A percentile compares a stretch with the other conserved stretches of the same genome.
Conservation (phyloP, 2,888 invertebrate species). For the Papilio gigon region DNA sequence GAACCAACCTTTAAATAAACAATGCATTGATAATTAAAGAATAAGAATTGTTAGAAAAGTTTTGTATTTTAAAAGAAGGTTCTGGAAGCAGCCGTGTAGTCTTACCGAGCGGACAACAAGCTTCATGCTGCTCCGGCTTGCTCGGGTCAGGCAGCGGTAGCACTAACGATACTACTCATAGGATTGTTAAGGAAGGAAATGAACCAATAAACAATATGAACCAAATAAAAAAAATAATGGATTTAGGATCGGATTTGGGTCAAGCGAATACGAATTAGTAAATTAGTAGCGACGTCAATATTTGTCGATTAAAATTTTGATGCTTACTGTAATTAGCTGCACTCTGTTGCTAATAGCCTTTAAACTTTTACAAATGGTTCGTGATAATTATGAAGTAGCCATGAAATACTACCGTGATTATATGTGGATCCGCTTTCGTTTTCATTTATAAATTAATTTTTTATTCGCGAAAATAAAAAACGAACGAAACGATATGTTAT, state of each 20-base stretch:
- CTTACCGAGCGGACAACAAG: conserved; percentile 94
- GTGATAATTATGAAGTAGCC: conserved; percentile 45
- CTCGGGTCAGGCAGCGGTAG: conserved; percentile 93
- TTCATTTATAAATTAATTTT: conserved; percentile 14
- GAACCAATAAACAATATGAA: conserved; percentile 71
- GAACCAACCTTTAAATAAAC: conserved; percentile 57
- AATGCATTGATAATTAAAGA: conserved; percentile 30
- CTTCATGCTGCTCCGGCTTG: conserved; percentile 94
- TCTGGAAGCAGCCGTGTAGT: conserved; percentile 54
- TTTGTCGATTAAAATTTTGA: conserved; percentile 53
- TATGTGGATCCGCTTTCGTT: conserved; percentile 12
- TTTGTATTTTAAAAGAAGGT: conserved; percentile 42
- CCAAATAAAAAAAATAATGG: conserved; percentile 59
- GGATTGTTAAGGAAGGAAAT: conserved; percentile 65
- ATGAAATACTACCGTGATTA: conserved; percentile 35
- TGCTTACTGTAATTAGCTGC: conserved; percentile 63
- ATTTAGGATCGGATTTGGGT: conserved; percentile 68
- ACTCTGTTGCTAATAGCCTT: conserved; percentile 53
- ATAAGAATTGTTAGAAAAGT: neutral
- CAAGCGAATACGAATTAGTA: conserved; percentile 82
- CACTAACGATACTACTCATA: conserved; percentile 86
- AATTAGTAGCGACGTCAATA: conserved; percentile 78
- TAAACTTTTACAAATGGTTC: conserved; percentile 52
- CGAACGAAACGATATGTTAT: neutral
- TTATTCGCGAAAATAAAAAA: neutral